These are phyloP conservation scores for Crypturellus tataupa DNA, from an alignment of 2,797 vertebrate genomes.

Conservation along the genomic window DNA sequence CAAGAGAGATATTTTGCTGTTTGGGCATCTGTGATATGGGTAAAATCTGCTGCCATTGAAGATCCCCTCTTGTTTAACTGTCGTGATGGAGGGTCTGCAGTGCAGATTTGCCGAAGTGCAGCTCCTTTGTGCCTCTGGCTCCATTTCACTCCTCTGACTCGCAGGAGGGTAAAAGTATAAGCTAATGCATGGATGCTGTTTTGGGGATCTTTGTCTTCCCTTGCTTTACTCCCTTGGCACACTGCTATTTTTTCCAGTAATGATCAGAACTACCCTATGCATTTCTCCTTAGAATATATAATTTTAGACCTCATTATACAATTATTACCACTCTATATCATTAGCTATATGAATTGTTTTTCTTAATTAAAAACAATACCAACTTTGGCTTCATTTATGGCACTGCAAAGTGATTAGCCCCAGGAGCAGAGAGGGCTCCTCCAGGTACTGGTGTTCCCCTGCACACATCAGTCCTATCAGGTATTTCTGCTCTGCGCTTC, in stretches of 20 bases:
- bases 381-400: slow-evolving; percentile 6
- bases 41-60: neutral
- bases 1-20: neutral
- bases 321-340: neutral
- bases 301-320: slow-evolving; percentile 34
- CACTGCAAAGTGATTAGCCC: neutral
- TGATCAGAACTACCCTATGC: neutral
- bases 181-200: slow-evolving; percentile 27
- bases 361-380: slow-evolving; percentile 7
- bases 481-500: neutral
- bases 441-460: neutral
- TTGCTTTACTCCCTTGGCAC: neutral
- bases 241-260: slow-evolving; percentile 28
- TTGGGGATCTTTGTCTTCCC: slow-evolving; percentile 1
- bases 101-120: neutral
- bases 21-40: neutral
- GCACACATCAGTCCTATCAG: neutral
- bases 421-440: neutral
- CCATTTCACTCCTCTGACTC: neutral
- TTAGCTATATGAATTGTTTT: neutral
- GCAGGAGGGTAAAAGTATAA: slow-evolving; percentile 36
- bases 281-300: slow-evolving; percentile 7
- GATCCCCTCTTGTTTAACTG: neutral
- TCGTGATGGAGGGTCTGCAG: neutral
- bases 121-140: neutral